Base-by-base conservation (phyloP, 2,113 vertebrate species). In the Macheiramphus alcinus region DNA sequence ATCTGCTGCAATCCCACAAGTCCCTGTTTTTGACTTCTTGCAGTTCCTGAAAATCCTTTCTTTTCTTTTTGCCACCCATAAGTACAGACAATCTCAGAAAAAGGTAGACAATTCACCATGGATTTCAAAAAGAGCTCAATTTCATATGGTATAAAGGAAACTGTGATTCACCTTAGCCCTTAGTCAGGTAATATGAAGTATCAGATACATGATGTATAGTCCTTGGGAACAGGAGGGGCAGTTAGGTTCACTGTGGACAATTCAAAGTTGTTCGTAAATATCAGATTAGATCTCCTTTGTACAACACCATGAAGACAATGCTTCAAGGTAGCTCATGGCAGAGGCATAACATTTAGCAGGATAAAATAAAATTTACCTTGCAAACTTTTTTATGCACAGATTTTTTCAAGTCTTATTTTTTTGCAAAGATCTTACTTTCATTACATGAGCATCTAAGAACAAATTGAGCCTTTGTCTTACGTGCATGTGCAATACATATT, bases 1-100 rank as follows among this genome's bases (percentile, higher is more conserved):
- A 85, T 96, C 84, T 96, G 90, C 90, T 87, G 78, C 74, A 81
- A 45, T 91, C 74, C 91, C 84, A 79, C 56, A 75, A 90, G 45
- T 72, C 78, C 17, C 48, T 66, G 31, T 2, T 59, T 96, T 73
- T 93, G 59, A 93, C 71, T 95, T 84, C 70, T 86, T 68, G 56
- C 73, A 23, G 36, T 32, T 75, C 48, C 45, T 7, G 13, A 34
- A 72, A 85, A 93, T 65, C 18, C 34, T 93, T 83, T 66, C 17
- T 74, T 92, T 93, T 89, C 47, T 52, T 84, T 89, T 75, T 84
- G 34, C 79, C 36, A 43, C 27, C 15, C 53, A 0, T 18, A 38
- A 83, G 16, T 34, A 62, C 40, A 85, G 43, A 27, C 2, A 42
- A 13, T 18, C 52, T 61, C 65, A 61, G 56, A 42, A 72, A 92